These are phyloP conservation scores for Sitodiplosis mosellana DNA, from an alignment of 1,140 invertebrate genomes.

Conservation along the genomic window DNA sequence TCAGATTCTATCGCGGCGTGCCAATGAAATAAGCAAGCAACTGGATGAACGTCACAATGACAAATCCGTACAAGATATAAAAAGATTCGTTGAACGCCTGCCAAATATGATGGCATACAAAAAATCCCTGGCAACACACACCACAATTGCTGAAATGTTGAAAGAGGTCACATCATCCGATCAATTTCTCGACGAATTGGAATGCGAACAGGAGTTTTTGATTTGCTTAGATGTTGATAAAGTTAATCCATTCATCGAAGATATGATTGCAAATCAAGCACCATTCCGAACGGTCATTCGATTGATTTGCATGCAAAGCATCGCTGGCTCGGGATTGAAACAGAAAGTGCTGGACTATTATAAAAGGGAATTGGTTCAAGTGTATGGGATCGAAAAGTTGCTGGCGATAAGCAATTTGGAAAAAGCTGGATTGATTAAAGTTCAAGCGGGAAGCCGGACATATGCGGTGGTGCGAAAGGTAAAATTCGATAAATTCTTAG, in stretches of 20 bases:
- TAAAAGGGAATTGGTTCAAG: constrained; percentile 77
- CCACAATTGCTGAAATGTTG: constrained; percentile 41
- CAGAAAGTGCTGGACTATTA: constrained; percentile 81
- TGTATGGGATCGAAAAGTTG: constrained; percentile 77
- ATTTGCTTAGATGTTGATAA: constrained; percentile 84
- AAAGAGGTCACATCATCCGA: constrained; percentile 33
- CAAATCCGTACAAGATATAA: constrained; percentile 83
- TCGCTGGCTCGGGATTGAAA: constrained; percentile 76
- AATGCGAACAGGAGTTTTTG: constrained; percentile 76
- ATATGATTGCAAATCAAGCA: constrained; percentile 68
- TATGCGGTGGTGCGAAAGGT: constrained; percentile 54
- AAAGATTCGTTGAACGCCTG: constrained; percentile 77
- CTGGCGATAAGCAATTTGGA: constrained; percentile 74
- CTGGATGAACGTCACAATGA: constrained; percentile 71
- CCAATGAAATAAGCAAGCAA: constrained; percentile 67
- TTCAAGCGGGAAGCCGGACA: constrained; percentile 46
- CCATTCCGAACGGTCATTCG: constrained; percentile 67
- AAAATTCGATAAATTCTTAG: constrained; percentile 2
- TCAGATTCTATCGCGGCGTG: constrained; percentile 66
- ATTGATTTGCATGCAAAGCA: constrained; percentile 76
- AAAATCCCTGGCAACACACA: constrained; percentile 56
- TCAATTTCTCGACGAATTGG: constrained; percentile 32
- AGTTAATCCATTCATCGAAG: constrained; percentile 73
- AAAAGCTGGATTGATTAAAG: constrained; percentile 61
- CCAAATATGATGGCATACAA: constrained; percentile 80